Conservation (phyloP, 2,888 invertebrate genomes). For the Sminthurides aquaticus region DNA sequence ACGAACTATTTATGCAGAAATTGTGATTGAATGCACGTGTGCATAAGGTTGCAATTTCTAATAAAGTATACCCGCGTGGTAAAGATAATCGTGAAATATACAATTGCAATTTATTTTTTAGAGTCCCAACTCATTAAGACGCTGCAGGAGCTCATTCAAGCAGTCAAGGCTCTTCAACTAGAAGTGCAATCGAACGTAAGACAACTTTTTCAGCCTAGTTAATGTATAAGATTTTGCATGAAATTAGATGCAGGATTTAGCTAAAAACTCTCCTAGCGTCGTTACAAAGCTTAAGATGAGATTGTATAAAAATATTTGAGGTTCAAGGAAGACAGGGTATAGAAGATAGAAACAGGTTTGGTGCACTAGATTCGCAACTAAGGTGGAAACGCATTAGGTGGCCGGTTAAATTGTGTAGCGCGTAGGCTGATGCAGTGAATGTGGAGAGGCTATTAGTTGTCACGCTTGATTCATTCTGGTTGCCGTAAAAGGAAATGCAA, state of each 20-base stretch:
- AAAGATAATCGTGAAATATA: no score
- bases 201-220: neutral
- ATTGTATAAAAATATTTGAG: no score
- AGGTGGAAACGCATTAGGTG: neutral
- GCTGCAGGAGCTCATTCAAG: slow-evolving; percentile 59
- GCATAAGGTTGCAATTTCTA: no score
- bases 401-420: neutral
- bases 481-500: neutral
- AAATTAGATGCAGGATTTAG: no score
- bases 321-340: no score
- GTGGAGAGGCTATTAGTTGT: neutral
- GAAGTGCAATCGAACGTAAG: slow-evolving; percentile 61
- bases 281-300: no score
- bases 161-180: slow-evolving; percentile 61
- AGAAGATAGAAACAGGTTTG: neutral
- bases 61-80: no score
- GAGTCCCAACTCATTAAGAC: slow-evolving; percentile 58
- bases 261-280: no score
- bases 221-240: slow-evolving; percentile 16
- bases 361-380: neutral
- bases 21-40: no score
- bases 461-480: neutral
- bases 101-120: slow-evolving; percentile 43
- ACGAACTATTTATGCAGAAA: neutral
- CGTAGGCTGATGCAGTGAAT: neutral